Conservation (phyloP, 2,888 invertebrate genomes). For the Phengaris arion region DNA sequence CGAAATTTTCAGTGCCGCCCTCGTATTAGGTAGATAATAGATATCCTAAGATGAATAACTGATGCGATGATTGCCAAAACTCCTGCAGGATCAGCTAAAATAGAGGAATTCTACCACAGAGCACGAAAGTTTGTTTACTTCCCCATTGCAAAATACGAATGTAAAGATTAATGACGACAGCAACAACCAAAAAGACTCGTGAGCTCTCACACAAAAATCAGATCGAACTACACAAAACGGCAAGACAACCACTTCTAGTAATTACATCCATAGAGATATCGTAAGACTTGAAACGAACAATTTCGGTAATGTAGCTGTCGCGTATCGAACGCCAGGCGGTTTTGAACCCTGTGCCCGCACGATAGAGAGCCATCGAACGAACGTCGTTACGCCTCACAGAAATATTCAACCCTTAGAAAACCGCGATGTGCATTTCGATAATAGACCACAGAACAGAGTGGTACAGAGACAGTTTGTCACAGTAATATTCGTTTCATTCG, state of each 20-base stretch:
- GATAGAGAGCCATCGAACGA: constrained; percentile 36
- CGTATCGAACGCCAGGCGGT: constrained; percentile 48
- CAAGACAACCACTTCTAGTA: constrained; percentile 20
- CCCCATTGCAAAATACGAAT: background rate
- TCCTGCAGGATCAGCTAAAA: no score
- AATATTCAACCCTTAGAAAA: constrained; percentile 73
- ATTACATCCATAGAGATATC: constrained; percentile 23
- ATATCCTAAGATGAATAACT: no score
- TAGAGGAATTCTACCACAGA: no score
- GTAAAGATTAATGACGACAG: background rate
- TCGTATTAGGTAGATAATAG: no score
- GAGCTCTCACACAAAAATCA: background rate
- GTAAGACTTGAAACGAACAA: constrained; percentile 48
- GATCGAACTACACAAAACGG: constrained; percentile 15
- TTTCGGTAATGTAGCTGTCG: constrained; percentile 59
- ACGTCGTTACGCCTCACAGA: constrained; percentile 41
- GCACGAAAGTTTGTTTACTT: background rate
- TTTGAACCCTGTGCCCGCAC: constrained; percentile 36
- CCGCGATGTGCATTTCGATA: constrained; percentile 75
- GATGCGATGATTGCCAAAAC: no score
- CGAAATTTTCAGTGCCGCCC: no score
- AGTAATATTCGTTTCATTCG: background rate
- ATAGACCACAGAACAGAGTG: constrained; percentile 56
- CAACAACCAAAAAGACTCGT: background rate
- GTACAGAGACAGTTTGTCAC: constrained; percentile 37